These are phyloP conservation scores for Anabacerthia variegaticeps DNA, from an alignment of 2,797 vertebrate species.

Conservation along the genomic window DNA sequence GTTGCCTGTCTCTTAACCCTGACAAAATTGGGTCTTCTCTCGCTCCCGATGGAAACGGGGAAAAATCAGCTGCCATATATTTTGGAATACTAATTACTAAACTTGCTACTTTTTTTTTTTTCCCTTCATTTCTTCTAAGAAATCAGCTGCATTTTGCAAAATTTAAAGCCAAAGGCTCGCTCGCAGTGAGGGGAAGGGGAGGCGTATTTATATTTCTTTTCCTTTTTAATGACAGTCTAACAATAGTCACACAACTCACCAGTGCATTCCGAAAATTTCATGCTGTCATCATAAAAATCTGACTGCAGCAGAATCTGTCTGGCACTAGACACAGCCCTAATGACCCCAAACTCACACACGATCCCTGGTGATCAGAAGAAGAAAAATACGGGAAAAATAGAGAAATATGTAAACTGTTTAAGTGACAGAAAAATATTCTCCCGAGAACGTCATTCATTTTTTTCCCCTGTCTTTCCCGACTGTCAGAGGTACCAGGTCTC, in stretches of 20 bases:
- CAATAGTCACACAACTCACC: constrained; percentile 73
- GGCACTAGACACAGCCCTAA: constrained; percentile 63
- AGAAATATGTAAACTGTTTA: constrained; percentile 79
- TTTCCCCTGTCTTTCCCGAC: constrained; percentile 66
- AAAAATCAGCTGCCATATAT: neutral
- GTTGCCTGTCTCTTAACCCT: neutral
- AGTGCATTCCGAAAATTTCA: constrained; percentile 80
- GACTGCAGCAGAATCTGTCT: constrained; percentile 75
- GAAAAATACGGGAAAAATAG: constrained; percentile 73
- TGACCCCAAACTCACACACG: constrained; percentile 71
- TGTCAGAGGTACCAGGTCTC: constrained; percentile 75
- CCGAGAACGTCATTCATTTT: constrained; percentile 73
- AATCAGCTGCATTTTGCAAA: neutral
- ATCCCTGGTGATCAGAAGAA: constrained; percentile 78
- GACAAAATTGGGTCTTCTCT: neutral
- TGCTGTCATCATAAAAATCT: constrained; percentile 80
- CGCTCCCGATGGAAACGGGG: neutral
- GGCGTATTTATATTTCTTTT: neutral
- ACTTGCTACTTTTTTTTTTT: neutral
- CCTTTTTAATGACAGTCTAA: constrained; percentile 61
- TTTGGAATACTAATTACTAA: neutral
- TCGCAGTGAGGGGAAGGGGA: neutral
- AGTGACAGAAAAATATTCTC: constrained; percentile 85
- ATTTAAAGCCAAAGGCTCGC: neutral
- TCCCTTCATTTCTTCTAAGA: neutral